These are phyloP conservation scores for Bergia sp. DNA, from an alignment of 92 coral and sea anemone genomes.

Conservation along the genomic window DNA sequence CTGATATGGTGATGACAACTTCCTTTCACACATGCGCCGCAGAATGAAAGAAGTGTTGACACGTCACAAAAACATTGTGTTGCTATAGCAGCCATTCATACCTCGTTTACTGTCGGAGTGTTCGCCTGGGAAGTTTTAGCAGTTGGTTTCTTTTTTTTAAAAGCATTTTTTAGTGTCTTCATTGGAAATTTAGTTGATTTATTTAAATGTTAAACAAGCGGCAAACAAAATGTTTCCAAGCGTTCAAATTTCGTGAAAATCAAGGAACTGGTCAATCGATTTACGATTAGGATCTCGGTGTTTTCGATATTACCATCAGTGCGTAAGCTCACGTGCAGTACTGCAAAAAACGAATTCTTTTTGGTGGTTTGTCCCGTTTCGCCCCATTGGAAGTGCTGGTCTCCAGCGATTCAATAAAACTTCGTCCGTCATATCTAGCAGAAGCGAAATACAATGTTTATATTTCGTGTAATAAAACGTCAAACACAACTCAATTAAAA, in stretches of 20 bases:
- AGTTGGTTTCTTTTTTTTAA: neutral
- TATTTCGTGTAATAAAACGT: no score
- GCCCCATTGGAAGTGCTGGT: neutral
- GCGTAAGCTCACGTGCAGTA: neutral
- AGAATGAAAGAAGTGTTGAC: constrained; percentile 4
- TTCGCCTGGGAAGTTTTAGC: constrained; percentile 17
- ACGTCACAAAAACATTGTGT: neutral
- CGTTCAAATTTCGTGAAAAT: no score
- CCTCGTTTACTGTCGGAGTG: constrained; percentile 16
- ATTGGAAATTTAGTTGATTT: constrained; percentile 8
- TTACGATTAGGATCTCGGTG: no score
- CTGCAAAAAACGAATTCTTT: neutral
- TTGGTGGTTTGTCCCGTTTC: neutral
- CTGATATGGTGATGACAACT: constrained; percentile 24
- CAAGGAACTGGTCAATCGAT: no score
- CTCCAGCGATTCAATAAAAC: neutral
- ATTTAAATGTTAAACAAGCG: neutral
- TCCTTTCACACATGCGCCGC: constrained; percentile 12
- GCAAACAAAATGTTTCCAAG: neutral
- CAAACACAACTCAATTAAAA: no score
- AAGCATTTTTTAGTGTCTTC: constrained; percentile 9
- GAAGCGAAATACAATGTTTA: no score
- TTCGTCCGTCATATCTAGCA: no score
- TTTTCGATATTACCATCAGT: neutral
- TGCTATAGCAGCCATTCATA: neutral